phyloP scores from a whole-genome alignment of 2,888 invertebrate species.

The Caenorhabditis virilis region DNA sequence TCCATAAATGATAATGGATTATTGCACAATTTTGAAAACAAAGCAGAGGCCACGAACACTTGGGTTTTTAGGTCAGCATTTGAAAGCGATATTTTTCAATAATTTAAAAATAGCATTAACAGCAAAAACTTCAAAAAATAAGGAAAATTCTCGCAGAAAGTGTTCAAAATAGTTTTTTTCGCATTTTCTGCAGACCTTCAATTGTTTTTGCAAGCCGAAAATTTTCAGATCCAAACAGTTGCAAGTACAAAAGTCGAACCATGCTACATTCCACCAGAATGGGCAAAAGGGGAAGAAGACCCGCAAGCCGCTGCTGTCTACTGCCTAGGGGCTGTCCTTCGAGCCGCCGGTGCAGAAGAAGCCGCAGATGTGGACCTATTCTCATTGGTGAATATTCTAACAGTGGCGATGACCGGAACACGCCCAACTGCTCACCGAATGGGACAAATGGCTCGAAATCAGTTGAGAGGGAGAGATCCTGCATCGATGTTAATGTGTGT shows the following conservation, averaged over 20 bases:
- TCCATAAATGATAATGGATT: too few relatives aligned
- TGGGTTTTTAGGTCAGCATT: too few relatives aligned
- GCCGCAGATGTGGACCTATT: conserved; percentile 59
- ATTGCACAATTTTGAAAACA: too few relatives aligned
- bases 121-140: too few relatives aligned
- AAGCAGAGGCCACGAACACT: too few relatives aligned
- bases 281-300: conserved; percentile 50
- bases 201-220: too few relatives aligned
- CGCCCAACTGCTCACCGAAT: conserved; percentile 62
- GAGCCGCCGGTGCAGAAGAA: conserved; percentile 52
- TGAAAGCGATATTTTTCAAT: too few relatives aligned
- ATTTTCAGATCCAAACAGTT: conserved; percentile 45
- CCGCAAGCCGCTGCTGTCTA: conserved; percentile 52
- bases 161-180: too few relatives aligned
- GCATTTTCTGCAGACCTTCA: too few relatives aligned
- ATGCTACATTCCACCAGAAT: conserved; percentile 51
- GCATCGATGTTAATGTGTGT: conserved; percentile 50
- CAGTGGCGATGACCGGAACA: conserved; percentile 58
- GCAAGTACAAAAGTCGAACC: conserved; percentile 22
- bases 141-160: too few relatives aligned
- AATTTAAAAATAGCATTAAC: too few relatives aligned
- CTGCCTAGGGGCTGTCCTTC: conserved; percentile 54
- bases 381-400: conserved; percentile 65
- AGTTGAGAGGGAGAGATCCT: conserved; percentile 48
- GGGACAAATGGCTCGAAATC: conserved; percentile 63